phyloP scores from a whole-genome alignment of 2,113 vertebrate species.

The Trochalopteron elliotii region DNA sequence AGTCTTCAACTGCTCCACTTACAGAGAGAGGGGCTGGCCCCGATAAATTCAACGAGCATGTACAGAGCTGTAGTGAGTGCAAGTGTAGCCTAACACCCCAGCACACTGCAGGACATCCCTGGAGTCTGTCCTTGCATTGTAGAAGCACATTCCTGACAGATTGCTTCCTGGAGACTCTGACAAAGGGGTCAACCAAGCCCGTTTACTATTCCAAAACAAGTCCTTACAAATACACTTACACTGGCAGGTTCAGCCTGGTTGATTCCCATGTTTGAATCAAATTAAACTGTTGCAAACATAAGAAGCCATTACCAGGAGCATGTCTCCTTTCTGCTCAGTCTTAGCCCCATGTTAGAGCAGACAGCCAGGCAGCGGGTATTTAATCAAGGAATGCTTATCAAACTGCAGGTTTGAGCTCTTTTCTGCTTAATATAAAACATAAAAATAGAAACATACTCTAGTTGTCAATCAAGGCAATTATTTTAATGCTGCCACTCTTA shows the following conservation, averaged over 20 bases:
- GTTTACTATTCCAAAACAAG: not conserved
- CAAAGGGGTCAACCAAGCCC: constrained; percentile 10
- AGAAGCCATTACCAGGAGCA: not conserved
- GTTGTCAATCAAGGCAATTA: constrained; percentile 11
- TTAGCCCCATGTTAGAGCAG: not conserved
- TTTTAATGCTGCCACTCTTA: not conserved
- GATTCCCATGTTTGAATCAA: not conserved
- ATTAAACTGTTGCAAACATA: constrained; percentile 34
- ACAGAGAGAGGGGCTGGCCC: not conserved
- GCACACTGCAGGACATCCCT: not conserved
- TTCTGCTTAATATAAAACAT: not conserved
- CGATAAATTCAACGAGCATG: not conserved
- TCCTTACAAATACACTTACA: constrained; percentile 52
- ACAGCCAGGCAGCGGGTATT: not conserved
- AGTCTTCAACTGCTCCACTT: not conserved
- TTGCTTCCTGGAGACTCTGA: not conserved
- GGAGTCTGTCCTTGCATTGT: not conserved
- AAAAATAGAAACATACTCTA: constrained; percentile 28
- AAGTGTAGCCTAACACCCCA: not conserved
- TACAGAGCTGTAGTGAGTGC: not conserved
- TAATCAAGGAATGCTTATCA: constrained; percentile 63
- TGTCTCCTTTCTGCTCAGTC: constrained; percentile 14
- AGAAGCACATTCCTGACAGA: not conserved
- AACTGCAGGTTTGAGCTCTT: constrained; percentile 11
- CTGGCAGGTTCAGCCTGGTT: not conserved